phyloP scores from a whole-genome alignment of 2,797 vertebrate genomes.

The Mastacembelus armatus region DNA sequence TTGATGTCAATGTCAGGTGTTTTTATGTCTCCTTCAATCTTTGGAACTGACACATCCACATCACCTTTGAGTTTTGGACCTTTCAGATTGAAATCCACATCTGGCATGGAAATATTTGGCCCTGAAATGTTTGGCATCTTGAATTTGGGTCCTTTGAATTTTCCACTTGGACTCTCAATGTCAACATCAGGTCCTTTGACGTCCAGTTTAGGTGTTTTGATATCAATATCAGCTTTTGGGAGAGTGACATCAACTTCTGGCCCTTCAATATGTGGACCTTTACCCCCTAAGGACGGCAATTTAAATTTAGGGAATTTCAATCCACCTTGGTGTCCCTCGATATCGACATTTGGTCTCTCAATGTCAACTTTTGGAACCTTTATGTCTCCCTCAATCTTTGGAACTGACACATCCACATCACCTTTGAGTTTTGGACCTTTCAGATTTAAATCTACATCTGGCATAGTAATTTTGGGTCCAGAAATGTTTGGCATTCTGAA shows the following conservation, averaged over 20 bases:
- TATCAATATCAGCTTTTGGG: constrained; percentile 6
- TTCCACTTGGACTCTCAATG: background rate
- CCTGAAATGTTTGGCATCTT: constrained; percentile 2
- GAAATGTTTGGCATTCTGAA: constrained; percentile 26
- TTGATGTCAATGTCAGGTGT: constrained; percentile 39
- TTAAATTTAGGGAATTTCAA: constrained; percentile 17
- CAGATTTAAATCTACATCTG: constrained; percentile 15
- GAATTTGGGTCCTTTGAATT: constrained; percentile 43
- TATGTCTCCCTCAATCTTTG: constrained; percentile 40
- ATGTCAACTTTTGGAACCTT: background rate
- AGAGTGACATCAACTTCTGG: constrained; percentile 15
- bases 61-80: too few relatives aligned
- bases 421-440: constrained; percentile 34
- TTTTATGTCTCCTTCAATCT: too few relatives aligned
- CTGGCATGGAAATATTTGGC: too few relatives aligned
- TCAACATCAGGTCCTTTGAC: constrained; percentile 21
- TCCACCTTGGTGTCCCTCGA: constrained; percentile 17
- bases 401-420: constrained; percentile 1
- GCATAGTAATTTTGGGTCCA: constrained; percentile 18
- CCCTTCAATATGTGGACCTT: constrained; percentile 10
- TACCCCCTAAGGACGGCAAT: constrained; percentile 6
- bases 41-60: too few relatives aligned
- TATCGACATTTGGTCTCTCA: constrained; percentile 5
- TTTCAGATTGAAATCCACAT: too few relatives aligned
- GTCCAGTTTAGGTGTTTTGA: constrained; percentile 1